A percentile compares a stretch with the other conserved stretches of the same genome.
These are phyloP conservation scores for Antheraea assamensis DNA, from an alignment of 2,888 invertebrate species.

Conservation along the genomic window DNA sequence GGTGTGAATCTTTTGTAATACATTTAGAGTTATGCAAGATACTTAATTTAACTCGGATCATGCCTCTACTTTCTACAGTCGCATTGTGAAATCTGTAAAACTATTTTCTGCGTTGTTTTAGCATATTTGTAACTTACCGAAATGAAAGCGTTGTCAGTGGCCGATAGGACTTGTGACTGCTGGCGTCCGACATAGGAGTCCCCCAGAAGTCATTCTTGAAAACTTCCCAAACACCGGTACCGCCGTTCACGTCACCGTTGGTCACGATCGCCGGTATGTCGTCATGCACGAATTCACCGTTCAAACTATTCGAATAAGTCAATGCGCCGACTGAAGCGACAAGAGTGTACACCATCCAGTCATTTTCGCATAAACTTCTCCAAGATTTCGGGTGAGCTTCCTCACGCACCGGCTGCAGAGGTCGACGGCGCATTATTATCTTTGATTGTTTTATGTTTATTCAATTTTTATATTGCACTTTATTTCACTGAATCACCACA, in stretches of 20 bases:
- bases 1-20: background rate
- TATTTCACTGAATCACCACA: background rate
- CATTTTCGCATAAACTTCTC: slow-evolving; percentile 65
- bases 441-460: slow-evolving; percentile 14
- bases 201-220: slow-evolving; percentile 95
- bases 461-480: background rate
- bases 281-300: slow-evolving; percentile 93
- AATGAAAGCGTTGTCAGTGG: slow-evolving; percentile 92
- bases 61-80: too few relatives aligned
- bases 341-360: slow-evolving; percentile 84
- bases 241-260: slow-evolving; percentile 90
- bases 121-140: slow-evolving; percentile 85
- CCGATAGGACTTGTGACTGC: slow-evolving; percentile 93
- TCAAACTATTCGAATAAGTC: slow-evolving; percentile 88
- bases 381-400: slow-evolving; percentile 65
- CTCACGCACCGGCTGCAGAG: slow-evolving; percentile 71
- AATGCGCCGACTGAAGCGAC: slow-evolving; percentile 86
- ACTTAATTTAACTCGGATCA: too few relatives aligned
- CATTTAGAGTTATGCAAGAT: background rate
- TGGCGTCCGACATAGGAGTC: slow-evolving; percentile 90
- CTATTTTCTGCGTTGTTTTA: too few relatives aligned
- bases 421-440: slow-evolving; percentile 68
- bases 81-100: too few relatives aligned
- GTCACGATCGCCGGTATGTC: slow-evolving; percentile 92
- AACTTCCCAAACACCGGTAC: slow-evolving; percentile 83